Percentiles rank a stretch among this genome's conserved stretches.
These are phyloP conservation scores for Polyommatus icarus DNA, from an alignment of 2,888 invertebrate species.

Conservation along the genomic window DNA sequence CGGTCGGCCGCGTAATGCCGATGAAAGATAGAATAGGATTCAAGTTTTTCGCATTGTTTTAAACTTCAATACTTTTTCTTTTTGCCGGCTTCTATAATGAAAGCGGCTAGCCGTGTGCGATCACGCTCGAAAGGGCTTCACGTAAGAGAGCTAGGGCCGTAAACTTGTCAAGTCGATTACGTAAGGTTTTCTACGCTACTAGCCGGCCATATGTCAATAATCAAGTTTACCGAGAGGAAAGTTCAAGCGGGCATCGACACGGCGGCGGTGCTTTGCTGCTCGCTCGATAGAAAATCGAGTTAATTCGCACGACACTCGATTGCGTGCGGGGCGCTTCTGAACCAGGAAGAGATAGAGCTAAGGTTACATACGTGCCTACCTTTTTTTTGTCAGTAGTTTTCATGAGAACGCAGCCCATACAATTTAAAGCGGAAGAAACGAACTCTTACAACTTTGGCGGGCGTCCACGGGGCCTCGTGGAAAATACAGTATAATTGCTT, in stretches of 20 bases:
- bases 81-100: not conserved
- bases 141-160: conserved; percentile 7
- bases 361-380: conserved; percentile 28
- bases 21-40: conserved; percentile 6
- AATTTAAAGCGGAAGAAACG: not conserved
- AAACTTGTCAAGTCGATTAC: conserved; percentile 43
- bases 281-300: conserved; percentile 65
- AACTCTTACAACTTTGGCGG: conserved; percentile 22
- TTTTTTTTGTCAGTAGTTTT: conserved; percentile 28
- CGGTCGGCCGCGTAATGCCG: not conserved
- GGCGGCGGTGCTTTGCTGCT: conserved; percentile 58
- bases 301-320: conserved; percentile 58
- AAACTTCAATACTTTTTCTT: not conserved
- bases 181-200: conserved; percentile 47
- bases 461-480: not conserved
- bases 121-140: not conserved
- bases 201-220: conserved; percentile 63
- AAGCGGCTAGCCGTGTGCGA: not conserved
- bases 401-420: conserved; percentile 11
- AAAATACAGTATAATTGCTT: not conserved
- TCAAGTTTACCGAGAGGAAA: conserved; percentile 75
- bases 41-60: conserved; percentile 8
- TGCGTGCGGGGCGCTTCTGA: conserved; percentile 41
- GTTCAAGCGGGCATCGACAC: conserved; percentile 67
- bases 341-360: conserved; percentile 37